Conservation (phyloP, 2,888 invertebrate species). For the Girardia tigrina region DNA sequence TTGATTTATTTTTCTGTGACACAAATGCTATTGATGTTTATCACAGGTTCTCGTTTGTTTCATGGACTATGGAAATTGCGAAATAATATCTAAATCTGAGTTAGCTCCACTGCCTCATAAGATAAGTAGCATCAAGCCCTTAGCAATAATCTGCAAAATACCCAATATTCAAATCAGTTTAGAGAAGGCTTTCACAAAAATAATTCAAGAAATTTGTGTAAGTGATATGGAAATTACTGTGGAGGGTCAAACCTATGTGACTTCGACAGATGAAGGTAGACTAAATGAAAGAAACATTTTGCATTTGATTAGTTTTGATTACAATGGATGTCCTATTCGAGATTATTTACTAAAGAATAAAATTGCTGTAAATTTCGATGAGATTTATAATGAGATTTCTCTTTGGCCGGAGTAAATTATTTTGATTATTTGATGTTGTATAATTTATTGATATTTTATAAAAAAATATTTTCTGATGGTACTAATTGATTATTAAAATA, state of each 20-base stretch:
- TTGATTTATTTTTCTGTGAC: no score
- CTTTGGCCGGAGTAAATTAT: no score
- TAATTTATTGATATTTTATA: no score
- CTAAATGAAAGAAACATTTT: not conserved
- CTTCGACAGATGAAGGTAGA: not conserved
- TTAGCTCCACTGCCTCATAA: not conserved
- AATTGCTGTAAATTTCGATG: not conserved
- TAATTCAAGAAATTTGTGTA: not conserved
- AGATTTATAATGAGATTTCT: not conserved
- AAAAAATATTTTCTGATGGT: no score
- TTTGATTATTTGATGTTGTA: no score
- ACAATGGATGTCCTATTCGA: not conserved
- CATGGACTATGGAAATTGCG: conserved; percentile 4
- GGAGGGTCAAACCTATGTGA: not conserved
- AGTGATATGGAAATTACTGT: not conserved
- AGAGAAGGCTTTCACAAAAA: not conserved
- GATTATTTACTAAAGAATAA: not conserved
- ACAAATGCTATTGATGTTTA: no score
- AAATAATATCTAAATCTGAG: not conserved
- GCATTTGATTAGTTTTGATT: not conserved
- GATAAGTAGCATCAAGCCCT: not conserved
- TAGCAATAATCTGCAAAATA: not conserved
- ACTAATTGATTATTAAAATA: no score
- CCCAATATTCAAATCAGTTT: not conserved
- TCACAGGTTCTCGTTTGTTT: conserved; percentile 15